Evolutionary conservation across 2,797 vertebrate genomes (phyloP).

Genomic region (Sebastes umbrosus): DNA sequence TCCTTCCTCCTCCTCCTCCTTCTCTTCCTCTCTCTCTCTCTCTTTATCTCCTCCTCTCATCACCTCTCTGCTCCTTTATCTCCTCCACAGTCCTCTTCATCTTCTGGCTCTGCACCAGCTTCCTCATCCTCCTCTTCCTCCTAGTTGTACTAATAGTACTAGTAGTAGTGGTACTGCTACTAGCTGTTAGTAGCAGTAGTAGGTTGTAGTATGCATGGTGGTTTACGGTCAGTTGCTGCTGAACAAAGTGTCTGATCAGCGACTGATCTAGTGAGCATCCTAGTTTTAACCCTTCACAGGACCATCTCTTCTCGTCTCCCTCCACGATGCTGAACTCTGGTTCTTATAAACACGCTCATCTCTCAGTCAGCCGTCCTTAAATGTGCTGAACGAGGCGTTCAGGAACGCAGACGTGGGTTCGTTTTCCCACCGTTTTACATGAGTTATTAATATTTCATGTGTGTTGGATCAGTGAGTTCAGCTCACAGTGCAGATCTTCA

Average conservation of each 20-base stretch:
- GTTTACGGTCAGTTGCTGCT: too few relatives aligned
- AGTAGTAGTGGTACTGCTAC: too few relatives aligned
- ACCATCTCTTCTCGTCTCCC: not conserved
- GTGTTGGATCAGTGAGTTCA: constrained; percentile 11
- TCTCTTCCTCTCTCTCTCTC: constrained; percentile 20
- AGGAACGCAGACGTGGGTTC: not conserved
- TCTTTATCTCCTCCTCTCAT: constrained; percentile 30
- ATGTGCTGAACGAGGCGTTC: not conserved
- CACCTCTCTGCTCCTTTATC: too few relatives aligned
- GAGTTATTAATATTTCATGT: constrained; percentile 18
- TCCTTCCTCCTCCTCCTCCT: constrained; percentile 18
- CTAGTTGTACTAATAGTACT: too few relatives aligned
- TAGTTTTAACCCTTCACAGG: not conserved
- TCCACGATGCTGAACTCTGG: not conserved
- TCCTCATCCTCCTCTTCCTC: not conserved
- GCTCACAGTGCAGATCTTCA: constrained; percentile 2
- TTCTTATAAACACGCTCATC: not conserved
- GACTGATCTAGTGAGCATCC: too few relatives aligned
- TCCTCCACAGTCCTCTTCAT: not conserved
- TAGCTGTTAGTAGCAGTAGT: too few relatives aligned
- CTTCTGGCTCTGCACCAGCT: not conserved
- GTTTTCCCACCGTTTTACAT: not conserved
- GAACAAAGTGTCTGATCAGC: too few relatives aligned
- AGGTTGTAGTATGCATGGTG: too few relatives aligned
- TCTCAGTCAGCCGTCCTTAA: not conserved